Evolutionary conservation across 2,113 vertebrate genomes (phyloP), one percentile per base, ranked within the genome.

Genomic region (Arothron firmamentum): DNA sequence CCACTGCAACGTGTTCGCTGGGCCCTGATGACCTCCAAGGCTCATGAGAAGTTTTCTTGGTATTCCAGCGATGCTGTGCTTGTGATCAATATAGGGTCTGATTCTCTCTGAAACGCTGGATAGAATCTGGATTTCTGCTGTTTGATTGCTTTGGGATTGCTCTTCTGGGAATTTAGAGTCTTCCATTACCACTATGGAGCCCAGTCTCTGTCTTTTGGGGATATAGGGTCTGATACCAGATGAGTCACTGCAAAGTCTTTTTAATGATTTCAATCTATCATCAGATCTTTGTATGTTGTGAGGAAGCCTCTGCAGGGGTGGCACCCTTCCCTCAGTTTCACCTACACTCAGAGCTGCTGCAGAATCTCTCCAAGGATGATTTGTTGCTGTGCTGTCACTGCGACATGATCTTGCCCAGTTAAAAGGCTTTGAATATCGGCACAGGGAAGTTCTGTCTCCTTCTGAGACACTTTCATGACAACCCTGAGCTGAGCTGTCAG

Each of bases 1-100:
- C 97, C 97, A 99, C 57, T 93, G 91, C 48, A 97, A 78, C 1
- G 82, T 88, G 86, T 94, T 98, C 50, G 97, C 91, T 0, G 96
- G 93, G 10, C 93, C 93, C 0, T 84, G 78, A 72, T 99, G 97
- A 53, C 91, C 77, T 62, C 62, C 80, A 74, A 98, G 78, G 21
- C 59, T 58, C 79, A 93, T 92, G 58, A 93, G 75, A 16, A 72
- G 90, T 72, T 57, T 92, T 74, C 62, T 91, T 2, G 96, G 93
- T 18, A 96, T 75, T 68, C 87, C 84, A 3, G 91, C 90, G 19
- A 76, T 67, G 13, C 74, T 72, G 2, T 84, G 82, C 4, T 81
- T 91, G 48, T 81, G 79, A 41, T 78, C 82, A 70, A 99, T 84
- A 74, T 93, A 93, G 0, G 92, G 92, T 70, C 90, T 92, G 42